Conservation (phyloP, 2,113 vertebrate species). For the Burhinus oedicnemus region DNA sequence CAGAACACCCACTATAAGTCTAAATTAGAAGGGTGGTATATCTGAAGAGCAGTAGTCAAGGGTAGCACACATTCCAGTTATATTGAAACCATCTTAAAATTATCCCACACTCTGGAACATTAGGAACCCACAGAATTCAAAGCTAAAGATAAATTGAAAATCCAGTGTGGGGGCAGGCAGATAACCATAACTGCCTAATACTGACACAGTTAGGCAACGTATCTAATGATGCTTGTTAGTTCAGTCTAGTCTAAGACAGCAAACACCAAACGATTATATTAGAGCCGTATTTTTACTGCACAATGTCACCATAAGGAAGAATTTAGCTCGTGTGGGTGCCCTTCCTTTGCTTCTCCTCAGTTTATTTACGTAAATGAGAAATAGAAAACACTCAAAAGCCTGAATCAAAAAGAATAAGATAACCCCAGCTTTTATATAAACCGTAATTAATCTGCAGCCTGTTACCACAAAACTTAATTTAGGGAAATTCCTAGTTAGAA, state of each 20-base stretch:
- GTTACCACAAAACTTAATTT: slow-evolving; percentile 43
- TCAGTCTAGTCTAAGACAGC: background rate
- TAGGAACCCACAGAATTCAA: background rate
- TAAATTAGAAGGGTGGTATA: background rate
- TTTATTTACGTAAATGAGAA: background rate
- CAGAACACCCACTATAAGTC: background rate
- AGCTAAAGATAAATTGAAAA: background rate
- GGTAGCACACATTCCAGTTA: background rate
- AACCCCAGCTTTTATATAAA: background rate
- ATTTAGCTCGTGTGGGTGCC: background rate
- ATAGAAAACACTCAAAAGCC: background rate
- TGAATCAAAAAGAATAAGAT: background rate
- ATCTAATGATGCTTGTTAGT: background rate
- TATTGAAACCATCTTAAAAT: background rate
- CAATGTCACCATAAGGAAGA: background rate
- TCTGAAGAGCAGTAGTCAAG: background rate
- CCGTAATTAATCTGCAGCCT: slow-evolving; percentile 38
- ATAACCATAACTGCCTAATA: background rate
- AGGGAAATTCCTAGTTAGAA: slow-evolving; percentile 47
- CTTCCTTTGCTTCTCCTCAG: background rate
- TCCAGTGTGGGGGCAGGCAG: background rate
- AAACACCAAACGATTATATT: background rate
- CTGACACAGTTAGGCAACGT: background rate
- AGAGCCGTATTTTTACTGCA: background rate
- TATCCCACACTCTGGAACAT: background rate